Evolutionary conservation across 2,113 vertebrate genomes (phyloP).

Genomic region (Myrmecobius fasciatus): DNA sequence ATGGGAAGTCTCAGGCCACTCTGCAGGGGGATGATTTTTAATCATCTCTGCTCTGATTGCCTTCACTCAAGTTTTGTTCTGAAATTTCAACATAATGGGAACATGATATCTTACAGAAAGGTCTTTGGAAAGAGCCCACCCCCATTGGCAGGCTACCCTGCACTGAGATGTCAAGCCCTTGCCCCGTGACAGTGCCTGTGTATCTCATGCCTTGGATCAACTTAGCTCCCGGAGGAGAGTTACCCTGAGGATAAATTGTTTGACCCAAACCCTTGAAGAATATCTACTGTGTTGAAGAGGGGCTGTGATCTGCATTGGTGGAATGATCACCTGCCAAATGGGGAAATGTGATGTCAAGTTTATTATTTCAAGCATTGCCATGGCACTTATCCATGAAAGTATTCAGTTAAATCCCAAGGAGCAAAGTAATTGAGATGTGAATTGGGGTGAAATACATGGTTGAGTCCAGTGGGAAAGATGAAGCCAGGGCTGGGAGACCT

Average conservation of each 20-base stretch:
- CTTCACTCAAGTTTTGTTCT: neutral
- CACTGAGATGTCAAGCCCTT: neutral
- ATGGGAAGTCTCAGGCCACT: neutral
- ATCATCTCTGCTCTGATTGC: neutral
- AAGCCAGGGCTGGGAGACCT: neutral
- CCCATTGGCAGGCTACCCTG: neutral
- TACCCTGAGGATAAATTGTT: neutral
- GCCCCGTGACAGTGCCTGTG: neutral
- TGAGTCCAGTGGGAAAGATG: neutral
- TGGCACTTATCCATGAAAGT: neutral
- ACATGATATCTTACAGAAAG: neutral
- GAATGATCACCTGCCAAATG: neutral
- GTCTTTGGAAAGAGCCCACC: neutral
- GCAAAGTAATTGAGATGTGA: neutral
- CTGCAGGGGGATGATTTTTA: neutral
- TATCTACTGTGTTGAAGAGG: neutral
- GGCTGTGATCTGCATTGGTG: neutral
- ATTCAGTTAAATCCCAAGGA: neutral
- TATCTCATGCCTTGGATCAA: neutral
- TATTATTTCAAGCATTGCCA: neutral
- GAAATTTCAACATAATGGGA: neutral
- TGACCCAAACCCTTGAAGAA: neutral
- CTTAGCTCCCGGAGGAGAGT: neutral
- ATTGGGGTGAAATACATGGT: neutral
- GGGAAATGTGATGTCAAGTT: neutral